These are phyloP conservation scores for Tachystola acroxantha DNA, from an alignment of 2,888 invertebrate species.

Conservation along the genomic window DNA sequence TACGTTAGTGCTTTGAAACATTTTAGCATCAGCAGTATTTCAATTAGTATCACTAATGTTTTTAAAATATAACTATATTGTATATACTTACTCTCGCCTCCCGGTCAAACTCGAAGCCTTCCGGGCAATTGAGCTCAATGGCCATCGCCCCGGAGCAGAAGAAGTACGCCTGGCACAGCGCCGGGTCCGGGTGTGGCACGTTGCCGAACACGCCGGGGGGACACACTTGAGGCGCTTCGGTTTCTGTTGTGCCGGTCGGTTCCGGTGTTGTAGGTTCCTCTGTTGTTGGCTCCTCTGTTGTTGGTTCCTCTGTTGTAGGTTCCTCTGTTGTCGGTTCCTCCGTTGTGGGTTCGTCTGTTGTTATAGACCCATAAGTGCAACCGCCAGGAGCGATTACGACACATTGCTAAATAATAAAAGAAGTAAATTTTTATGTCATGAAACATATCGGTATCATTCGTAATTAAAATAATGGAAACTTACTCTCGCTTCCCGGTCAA, in stretches of 20 bases:
- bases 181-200: constrained; percentile 34
- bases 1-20: background rate
- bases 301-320: constrained; percentile 6
- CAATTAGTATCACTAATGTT: background rate
- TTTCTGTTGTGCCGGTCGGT: background rate
- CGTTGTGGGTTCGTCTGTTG: constrained; percentile 7
- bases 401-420: background rate
- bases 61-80: background rate
- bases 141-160: constrained; percentile 26
- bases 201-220: constrained; percentile 25
- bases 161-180: constrained; percentile 27
- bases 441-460: background rate
- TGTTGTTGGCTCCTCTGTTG: constrained; percentile 14
- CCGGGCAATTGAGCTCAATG: constrained; percentile 17
- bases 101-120: constrained; percentile 25
- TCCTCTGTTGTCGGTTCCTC: constrained; percentile 8
- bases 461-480: constrained; percentile 7
- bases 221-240: background rate
- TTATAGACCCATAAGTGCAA: background rate
- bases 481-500: constrained; percentile 21
- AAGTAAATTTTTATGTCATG: no score
- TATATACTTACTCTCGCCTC: constrained; percentile 16
- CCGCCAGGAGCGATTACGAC: background rate
- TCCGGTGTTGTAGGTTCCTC: constrained; percentile 6
- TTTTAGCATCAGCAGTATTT: background rate